Evolutionary conservation across 64 coral and sea anemone genomes (phyloP).

Genomic region (Porites lutea): DNA sequence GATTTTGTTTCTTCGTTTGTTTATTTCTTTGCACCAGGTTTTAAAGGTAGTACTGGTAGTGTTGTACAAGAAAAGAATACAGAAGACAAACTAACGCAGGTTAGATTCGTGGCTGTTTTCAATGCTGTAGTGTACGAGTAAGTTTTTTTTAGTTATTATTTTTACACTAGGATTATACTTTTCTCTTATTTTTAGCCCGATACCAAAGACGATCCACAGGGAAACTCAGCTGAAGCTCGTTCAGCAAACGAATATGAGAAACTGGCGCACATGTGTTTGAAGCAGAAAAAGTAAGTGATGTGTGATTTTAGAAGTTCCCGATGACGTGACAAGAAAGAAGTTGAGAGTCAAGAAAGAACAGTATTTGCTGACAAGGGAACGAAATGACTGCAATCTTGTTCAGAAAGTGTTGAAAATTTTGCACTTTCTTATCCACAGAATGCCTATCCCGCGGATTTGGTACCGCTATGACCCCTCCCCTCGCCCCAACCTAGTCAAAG

Average conservation of each 20-base stretch:
- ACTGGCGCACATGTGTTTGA: constrained; percentile 95
- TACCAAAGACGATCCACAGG: constrained; percentile 9
- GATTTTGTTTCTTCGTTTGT: neutral
- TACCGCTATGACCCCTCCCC: no score
- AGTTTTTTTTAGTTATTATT: neutral
- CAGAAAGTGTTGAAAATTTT: no score
- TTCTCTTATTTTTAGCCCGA: neutral
- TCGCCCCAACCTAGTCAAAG: no score
- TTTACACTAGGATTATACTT: neutral
- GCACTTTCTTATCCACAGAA: no score
- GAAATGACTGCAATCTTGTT: no score
- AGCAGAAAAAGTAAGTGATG: constrained; percentile 92
- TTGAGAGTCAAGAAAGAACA: no score
- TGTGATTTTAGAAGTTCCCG: no score
- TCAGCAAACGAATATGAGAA: constrained; percentile 98
- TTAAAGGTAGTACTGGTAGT: neutral
- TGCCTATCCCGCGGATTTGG: no score
- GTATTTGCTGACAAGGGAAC: no score
- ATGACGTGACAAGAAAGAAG: no score
- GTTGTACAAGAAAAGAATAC: neutral
- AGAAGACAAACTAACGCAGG: constrained; percentile 6
- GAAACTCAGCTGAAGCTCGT: constrained; percentile 23
- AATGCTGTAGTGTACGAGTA: neutral
- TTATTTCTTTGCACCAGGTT: neutral
- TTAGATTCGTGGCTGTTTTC: neutral